Percentiles rank a stretch among this genome's conserved stretches.
Conservation (phyloP, 1,140 invertebrate genomes). For the Onthophagus taurus region DNA sequence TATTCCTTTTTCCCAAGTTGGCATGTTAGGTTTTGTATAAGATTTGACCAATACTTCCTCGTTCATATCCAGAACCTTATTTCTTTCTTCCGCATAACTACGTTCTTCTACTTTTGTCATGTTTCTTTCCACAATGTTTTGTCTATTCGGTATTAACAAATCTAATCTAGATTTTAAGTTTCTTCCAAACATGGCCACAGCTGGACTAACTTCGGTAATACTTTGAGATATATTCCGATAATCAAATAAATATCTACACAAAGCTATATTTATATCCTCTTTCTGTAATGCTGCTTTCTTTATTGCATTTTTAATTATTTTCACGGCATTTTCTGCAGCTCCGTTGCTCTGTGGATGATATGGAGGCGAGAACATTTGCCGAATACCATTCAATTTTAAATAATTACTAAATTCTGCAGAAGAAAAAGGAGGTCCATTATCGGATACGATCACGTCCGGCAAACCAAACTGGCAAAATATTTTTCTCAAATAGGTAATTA, state of each 20-base stretch:
- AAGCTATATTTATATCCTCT: too few relatives aligned
- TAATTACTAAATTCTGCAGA: slow-evolving; percentile 23
- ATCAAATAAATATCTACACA: slow-evolving; percentile 8
- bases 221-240: slow-evolving; percentile 2
- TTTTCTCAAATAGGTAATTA: slow-evolving; percentile 10
- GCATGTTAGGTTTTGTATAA: too few relatives aligned
- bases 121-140: too few relatives aligned
- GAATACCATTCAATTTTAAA: slow-evolving; percentile 20
- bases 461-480: slow-evolving; percentile 5
- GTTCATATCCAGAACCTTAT: too few relatives aligned
- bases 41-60: too few relatives aligned
- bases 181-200: slow-evolving; percentile 6
- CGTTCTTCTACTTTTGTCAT: too few relatives aligned
- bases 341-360: slow-evolving; percentile 25
- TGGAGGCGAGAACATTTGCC: slow-evolving; percentile 18
- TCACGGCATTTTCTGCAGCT: slow-evolving; percentile 28
- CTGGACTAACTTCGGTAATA: slow-evolving; percentile 4
- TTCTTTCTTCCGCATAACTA: too few relatives aligned
- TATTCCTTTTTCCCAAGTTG: too few relatives aligned
- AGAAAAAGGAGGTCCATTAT: slow-evolving; percentile 21
- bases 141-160: slow-evolving; percentile 3
- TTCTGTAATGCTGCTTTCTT: too few relatives aligned
- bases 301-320: slow-evolving; percentile 24
- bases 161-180: slow-evolving; percentile 5
- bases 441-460: slow-evolving; percentile 14